Conservation (phyloP, 2,113 vertebrate species). For the Brienomyrus longianalis region DNA sequence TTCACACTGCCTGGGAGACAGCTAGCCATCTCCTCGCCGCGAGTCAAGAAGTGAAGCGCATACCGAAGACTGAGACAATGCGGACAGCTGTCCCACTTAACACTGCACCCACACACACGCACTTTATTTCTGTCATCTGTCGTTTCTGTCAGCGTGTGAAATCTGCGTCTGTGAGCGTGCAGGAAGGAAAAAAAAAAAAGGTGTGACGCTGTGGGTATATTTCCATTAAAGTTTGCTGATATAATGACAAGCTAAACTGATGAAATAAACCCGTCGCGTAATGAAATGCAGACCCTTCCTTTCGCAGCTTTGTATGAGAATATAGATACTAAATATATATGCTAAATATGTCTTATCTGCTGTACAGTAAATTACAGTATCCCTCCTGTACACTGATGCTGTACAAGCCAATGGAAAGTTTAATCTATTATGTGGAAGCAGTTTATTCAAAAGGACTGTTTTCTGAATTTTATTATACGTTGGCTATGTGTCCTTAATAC, state of each 20-base stretch:
- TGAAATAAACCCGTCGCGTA: not conserved
- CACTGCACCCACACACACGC: not conserved
- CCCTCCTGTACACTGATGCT: not conserved
- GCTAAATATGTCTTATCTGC: not conserved
- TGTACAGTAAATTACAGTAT: not conserved
- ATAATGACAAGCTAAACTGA: not conserved
- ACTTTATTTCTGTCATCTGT: slow-evolving; percentile 4
- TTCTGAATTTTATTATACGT: not conserved
- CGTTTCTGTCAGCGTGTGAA: slow-evolving; percentile 9
- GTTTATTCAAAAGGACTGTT: not conserved
- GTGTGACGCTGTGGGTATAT: not conserved
- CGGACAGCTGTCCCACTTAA: slow-evolving; percentile 4
- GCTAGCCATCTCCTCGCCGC: slow-evolving; percentile 5
- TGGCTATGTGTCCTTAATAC: not conserved
- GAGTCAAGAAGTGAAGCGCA: not conserved
- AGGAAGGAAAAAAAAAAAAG: not conserved
- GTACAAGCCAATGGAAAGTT: not conserved
- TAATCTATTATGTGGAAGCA: not conserved
- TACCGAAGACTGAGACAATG: not conserved
- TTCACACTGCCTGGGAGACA: not conserved
- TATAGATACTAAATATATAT: slow-evolving; percentile 1
- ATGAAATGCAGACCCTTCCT: not conserved
- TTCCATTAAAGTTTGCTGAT: slow-evolving; percentile 10
- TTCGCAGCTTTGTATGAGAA: not conserved
- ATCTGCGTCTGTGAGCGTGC: not conserved